Base-by-base conservation (phyloP, 2,797 vertebrate species). In the Prunella strophiata region DNA sequence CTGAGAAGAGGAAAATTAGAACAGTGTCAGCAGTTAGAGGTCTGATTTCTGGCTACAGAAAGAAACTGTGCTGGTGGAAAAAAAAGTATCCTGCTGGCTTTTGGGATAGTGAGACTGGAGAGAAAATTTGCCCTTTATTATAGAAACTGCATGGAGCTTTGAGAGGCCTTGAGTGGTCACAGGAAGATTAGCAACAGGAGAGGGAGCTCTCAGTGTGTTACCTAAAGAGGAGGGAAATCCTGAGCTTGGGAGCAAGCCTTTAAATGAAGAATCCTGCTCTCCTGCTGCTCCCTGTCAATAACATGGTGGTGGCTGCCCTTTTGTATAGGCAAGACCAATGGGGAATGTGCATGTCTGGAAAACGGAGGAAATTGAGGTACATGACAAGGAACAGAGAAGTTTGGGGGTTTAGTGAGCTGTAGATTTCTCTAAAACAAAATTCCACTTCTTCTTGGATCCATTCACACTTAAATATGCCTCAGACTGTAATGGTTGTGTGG, bases 1-100 rank as follows among this genome's bases (percentile, higher is more conserved):
- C 74, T 54, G 54, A 73, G 92, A 93, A 88, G 73, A 84, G 83
- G 76, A 92, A 91, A 93, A 95, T 89, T 40, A 93, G 76, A 94
- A 80, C 40, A 52, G 66, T 86, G 85, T 88, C 93, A 95, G 89
- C 89, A 88, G 79, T 73, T 92, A 91, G 59, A 88, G 42, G 27
- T 82, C 82, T 93, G 25, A 36, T 89, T 96, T 89, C 85, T 81
- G 74, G 65, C 16, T 81, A 25, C 70, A 86, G 82, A 76, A 80
- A 34, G 57, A 88, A 92, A 48, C 59, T 63, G 70, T 5, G 13
- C 20, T 78, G 73, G 55, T 63, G 47, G 43, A 9, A 45, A 61
- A 65, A 68, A 43, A 70, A 43, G 67, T n/a, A 42, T 36, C 34
- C 36, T 59, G 13, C 38, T 92, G 91, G 13, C 43, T 84, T 84